phyloP scores from a whole-genome alignment of 2,797 vertebrate genomes.

The Lophotriccus pileatus region DNA sequence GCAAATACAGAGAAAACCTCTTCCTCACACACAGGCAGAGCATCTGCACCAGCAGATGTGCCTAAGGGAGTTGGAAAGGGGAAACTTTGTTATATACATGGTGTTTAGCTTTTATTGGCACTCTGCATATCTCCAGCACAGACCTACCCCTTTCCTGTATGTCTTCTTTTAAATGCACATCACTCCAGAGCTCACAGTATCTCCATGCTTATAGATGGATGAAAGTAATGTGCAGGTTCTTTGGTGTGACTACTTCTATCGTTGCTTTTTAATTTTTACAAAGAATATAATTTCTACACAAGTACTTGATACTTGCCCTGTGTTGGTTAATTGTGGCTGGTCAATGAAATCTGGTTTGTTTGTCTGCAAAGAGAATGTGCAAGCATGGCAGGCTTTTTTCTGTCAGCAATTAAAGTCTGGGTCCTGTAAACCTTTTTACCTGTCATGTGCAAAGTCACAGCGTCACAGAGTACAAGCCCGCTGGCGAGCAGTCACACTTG shows the following conservation, averaged over 20 bases:
- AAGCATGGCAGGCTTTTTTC: neutral
- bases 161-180: neutral
- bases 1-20: neutral
- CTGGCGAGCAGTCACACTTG: neutral
- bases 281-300: neutral
- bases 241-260: neutral
- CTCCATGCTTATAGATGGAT: neutral
- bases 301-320: neutral
- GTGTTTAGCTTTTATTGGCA: neutral
- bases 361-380: neutral
- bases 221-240: neutral
- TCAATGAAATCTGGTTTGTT: neutral
- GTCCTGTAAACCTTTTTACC: neutral
- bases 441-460: neutral
- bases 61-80: neutral
- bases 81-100: neutral
- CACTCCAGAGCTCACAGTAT: neutral
- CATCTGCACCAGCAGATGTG: constrained; percentile 33
- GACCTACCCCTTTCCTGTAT: neutral
- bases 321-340: neutral
- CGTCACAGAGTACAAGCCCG: neutral
- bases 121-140: neutral
- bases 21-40: neutral
- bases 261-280: neutral
- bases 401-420: neutral